Base-by-base conservation (phyloP, 2,888 invertebrate genomes). In the Agriotes lineatus region DNA sequence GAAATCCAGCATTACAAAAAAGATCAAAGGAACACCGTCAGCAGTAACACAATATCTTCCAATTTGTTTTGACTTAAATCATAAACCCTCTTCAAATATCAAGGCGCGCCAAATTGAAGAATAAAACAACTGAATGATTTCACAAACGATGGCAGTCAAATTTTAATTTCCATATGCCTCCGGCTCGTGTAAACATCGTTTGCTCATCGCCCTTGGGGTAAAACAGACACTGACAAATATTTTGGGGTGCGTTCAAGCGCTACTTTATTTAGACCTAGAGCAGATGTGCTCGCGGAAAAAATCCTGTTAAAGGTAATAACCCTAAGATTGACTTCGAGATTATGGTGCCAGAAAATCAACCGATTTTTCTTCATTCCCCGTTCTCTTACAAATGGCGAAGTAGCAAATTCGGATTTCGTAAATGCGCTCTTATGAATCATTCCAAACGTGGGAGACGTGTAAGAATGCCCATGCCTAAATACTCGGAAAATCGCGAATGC, bases 181-280 rank as follows among this genome's bases (percentile, higher is more conserved):
- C 7, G 39, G 42, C 25, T 22, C 42, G 30, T 30, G 54, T 54
- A 62, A 62, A 62, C 62, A 62, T 62, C 59, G 22, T 50, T 42
- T 39, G 30, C 20, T 63, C 63, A 45, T 20, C 20, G 45, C 20
- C 63, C 63, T 45, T 7, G 33, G 63, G 63, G 54, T 57, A 63
- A 44, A 56, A 44, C 44, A 56, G 62, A 63, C 56, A 57, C 56
- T 63, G 63, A 56, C 45, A 63, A 57, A 63, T 56, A 63, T 56
- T 56, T 54, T 63, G 37, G 63, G 63, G 63, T 45, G 56, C 63
- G 63, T 22, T 63, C 45, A 56, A 44, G 63, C 63, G 45, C 25
- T 22, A 25, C 63, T 63, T 63, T 57, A 52, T 63, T 63, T 63
- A 63, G 33, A 56, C 44, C 45, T 57, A 45, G 45, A 57, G 63